Conservation (phyloP, 2,888 invertebrate genomes). For the Pherbina coryleti region DNA sequence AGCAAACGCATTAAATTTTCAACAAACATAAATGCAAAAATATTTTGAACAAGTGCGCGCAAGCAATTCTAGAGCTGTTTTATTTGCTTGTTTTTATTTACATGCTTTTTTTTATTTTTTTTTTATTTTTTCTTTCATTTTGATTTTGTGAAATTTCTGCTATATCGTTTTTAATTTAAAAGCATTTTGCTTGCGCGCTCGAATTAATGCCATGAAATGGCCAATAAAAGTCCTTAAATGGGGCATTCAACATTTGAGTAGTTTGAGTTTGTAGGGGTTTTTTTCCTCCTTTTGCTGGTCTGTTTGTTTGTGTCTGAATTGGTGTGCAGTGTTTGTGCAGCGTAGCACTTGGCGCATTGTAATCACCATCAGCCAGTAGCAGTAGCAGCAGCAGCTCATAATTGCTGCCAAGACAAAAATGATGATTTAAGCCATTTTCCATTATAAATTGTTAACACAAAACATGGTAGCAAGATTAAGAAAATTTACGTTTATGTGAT, state of each 20-base stretch:
- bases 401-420: conserved; percentile 19
- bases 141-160: conserved; percentile 1
- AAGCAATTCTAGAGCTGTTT: neutral
- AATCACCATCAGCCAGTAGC: neutral
- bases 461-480: neutral
- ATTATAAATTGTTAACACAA: conserved; percentile 14
- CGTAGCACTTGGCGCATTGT: conserved; percentile 1
- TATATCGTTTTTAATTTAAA: conserved; percentile 15
- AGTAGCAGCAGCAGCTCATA: conserved; percentile 14
- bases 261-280: neutral
- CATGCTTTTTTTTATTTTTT: neutral
- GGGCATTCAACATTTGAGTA: neutral
- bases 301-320: neutral
- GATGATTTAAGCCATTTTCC: conserved; percentile 11
- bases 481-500: neutral
- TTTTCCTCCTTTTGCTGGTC: neutral
- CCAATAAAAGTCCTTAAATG: conserved; percentile 28
- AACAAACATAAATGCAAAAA: conserved; percentile 2
- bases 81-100: neutral
- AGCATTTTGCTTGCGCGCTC: conserved; percentile 13
- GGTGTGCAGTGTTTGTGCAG: neutral
- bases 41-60: neutral
- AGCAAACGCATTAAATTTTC: neutral
- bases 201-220: conserved; percentile 20
- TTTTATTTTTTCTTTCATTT: neutral